Evolutionary conservation across 1,140 invertebrate genomes (phyloP).

Genomic region (Maniola jurtina): DNA sequence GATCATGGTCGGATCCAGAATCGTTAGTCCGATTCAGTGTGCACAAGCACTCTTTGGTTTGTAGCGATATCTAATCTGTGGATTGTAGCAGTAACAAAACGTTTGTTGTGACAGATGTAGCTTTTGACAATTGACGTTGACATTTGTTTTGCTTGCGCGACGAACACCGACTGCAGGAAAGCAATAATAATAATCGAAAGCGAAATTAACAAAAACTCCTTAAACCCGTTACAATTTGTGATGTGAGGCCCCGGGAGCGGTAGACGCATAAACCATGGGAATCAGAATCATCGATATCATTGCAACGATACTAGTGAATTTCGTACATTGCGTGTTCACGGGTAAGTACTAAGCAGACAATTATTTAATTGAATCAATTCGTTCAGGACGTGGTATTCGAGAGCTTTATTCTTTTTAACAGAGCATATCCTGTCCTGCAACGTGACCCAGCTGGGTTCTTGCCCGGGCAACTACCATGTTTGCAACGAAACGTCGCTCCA

Average conservation of each 20-base stretch:
- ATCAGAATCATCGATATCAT: constrained; percentile 51
- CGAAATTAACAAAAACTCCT: constrained; percentile 45
- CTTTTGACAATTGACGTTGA: constrained; percentile 22
- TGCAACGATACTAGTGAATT: constrained; percentile 50
- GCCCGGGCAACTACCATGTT: constrained; percentile 48
- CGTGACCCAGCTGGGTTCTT: constrained; percentile 43
- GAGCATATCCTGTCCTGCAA: constrained; percentile 72
- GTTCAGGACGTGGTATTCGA: constrained; percentile 52
- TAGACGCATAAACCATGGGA: constrained; percentile 44
- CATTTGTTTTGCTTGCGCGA: constrained; percentile 55
- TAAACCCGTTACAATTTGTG: constrained; percentile 47
- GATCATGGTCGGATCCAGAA: no score
- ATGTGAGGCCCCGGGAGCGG: constrained; percentile 46
- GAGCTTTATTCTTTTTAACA: constrained; percentile 73
- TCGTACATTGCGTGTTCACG: constrained; percentile 53
- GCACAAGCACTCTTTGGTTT: background rate
- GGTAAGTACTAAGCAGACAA: constrained; percentile 62
- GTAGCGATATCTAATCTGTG: background rate
- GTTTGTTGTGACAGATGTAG: background rate
- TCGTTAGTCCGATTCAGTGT: no score
- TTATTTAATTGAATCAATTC: constrained; percentile 78
- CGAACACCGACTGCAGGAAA: constrained; percentile 30
- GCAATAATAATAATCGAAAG: constrained; percentile 35
- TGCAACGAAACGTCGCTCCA: constrained; percentile 45
- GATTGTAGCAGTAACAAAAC: background rate